A percentile compares a stretch with the other conserved stretches of the same genome.
Evolutionary conservation across 1,140 invertebrate genomes (phyloP).

Genomic region (Phthorimaea operculella): DNA sequence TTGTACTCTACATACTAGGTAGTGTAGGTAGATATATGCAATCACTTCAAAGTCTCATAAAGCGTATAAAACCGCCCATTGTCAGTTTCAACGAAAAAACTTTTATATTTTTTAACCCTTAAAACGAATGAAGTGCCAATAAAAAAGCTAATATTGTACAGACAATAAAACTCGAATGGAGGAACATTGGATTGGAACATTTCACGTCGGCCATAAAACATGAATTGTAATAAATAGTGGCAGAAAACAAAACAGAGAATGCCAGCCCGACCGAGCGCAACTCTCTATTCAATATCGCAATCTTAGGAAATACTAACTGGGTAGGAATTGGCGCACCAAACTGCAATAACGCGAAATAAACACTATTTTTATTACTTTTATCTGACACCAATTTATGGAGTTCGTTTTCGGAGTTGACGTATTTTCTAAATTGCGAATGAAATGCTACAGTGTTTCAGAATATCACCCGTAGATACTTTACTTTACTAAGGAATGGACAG

Average conservation of each 20-base stretch:
- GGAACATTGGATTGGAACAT: conserved; percentile 5
- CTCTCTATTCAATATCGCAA: conserved; percentile 32
- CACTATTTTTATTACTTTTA: conserved; percentile 3
- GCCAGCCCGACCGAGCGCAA: conserved; percentile 20
- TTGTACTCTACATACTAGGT: too few relatives aligned
- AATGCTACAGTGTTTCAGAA: neutral
- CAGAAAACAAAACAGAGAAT: conserved; percentile 16
- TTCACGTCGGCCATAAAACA: conserved; percentile 6
- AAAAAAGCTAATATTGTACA: conserved; percentile 2
- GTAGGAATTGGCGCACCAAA: conserved; percentile 24
- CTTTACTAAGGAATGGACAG: too few relatives aligned
- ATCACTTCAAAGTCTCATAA: neutral
- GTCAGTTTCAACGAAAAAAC: neutral
- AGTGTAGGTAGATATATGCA: neutral
- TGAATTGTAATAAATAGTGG: conserved; percentile 7
- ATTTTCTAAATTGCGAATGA: neutral
- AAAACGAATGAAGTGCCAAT: conserved; percentile 4
- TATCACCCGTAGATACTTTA: too few relatives aligned
- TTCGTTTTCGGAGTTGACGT: neutral
- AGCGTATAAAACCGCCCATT: neutral
- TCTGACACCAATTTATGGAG: conserved; percentile 1
- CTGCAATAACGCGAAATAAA: conserved; percentile 20
- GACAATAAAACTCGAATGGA: conserved; percentile 5
- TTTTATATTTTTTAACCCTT: neutral
- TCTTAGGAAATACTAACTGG: conserved; percentile 36